These are phyloP conservation scores for Clitarchus hookeri DNA, from an alignment of 2,888 invertebrate genomes.

Conservation along the genomic window DNA sequence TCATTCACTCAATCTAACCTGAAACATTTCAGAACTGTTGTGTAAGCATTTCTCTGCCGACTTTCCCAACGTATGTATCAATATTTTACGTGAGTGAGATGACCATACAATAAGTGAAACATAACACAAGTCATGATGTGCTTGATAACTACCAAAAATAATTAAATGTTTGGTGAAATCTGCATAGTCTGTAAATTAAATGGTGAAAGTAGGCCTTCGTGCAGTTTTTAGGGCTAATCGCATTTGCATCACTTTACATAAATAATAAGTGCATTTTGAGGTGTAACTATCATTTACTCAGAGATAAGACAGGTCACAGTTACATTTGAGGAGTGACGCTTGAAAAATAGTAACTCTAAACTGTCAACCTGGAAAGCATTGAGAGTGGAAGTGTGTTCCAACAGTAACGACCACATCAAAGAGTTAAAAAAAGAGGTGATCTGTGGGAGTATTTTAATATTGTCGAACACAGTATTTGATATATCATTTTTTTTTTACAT, in stretches of 20 bases:
- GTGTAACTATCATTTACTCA: background rate
- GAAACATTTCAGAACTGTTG: no score
- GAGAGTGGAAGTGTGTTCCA: background rate
- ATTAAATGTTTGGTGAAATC: no score
- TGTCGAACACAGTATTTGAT: background rate
- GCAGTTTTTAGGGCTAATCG: no score
- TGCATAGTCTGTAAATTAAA: no score
- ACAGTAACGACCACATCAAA: background rate
- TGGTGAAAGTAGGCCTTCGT: no score
- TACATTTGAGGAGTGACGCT: background rate
- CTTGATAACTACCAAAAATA: no score
- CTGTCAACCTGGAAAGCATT: background rate
- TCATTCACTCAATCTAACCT: no score
- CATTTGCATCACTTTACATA: background rate
- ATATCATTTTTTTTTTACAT: background rate
- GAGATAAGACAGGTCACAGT: background rate
- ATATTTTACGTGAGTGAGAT: no score
- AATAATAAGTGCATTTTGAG: background rate
- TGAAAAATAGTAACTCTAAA: background rate
- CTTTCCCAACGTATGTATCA: no score
- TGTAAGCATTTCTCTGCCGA: no score
- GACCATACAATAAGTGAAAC: no score
- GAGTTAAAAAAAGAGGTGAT: background rate
- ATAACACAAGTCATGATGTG: no score
- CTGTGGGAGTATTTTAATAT: slow-evolving; percentile 7